A percentile compares a stretch with the other conserved stretches of the same genome.
Conservation (phyloP, 2,888 invertebrate species). For the Sinotaia quadrata region DNA sequence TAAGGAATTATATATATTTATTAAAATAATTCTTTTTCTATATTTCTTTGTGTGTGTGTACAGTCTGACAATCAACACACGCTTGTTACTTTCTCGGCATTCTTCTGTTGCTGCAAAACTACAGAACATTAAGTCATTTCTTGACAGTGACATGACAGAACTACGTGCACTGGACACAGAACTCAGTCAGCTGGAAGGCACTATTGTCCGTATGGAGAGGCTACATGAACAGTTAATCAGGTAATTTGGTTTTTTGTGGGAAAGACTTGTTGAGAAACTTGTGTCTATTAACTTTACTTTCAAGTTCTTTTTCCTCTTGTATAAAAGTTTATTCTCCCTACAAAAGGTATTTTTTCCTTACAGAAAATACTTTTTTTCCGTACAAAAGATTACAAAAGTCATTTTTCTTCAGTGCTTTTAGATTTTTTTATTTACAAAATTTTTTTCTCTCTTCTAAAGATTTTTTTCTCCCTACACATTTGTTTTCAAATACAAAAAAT, state of each 20-base stretch:
- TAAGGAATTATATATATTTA: no score
- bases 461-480: no score
- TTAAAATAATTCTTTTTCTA: not conserved
- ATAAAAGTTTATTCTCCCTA: no score
- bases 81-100: constrained; percentile 8
- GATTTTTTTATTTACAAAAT: no score
- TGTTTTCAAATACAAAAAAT: no score
- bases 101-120: not conserved
- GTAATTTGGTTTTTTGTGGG: not conserved
- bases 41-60: not conserved
- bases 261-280: not conserved
- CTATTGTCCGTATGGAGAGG: constrained; percentile 10
- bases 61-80: constrained; percentile 15
- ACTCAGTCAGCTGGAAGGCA: constrained; percentile 7
- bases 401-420: no score
- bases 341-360: no score
- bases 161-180: constrained; percentile 15
- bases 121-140: not conserved
- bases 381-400: no score
- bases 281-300: no score
- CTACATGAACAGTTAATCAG: constrained; percentile 6
- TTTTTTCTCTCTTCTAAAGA: no score
- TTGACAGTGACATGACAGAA: not conserved
- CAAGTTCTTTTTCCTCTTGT: no score
- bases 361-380: no score